Evolutionary conservation across 35 echinoderm and acorn worm species (phyloP).

Genomic region (Heliocidaris erythrogramma): DNA sequence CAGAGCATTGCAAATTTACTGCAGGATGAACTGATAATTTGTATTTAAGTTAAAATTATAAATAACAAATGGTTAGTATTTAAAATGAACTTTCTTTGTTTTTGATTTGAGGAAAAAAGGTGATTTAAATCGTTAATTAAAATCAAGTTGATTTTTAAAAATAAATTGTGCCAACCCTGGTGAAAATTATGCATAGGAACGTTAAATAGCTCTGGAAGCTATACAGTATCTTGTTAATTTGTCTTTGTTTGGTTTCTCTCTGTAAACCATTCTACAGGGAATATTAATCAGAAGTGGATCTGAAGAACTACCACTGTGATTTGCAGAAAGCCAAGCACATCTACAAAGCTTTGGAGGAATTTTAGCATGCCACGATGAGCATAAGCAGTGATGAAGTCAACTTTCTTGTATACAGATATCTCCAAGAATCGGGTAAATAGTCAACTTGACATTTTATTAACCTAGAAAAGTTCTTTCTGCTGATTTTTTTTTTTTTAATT

Average conservation of each 20-base stretch:
- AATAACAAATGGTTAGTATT: too few species aligned
- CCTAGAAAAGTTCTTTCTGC: too few species aligned
- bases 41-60: too few species aligned
- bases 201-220: not conserved
- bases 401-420: conserved; percentile 96
- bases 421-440: conserved; percentile 83
- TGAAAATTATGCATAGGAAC: too few species aligned
- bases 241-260: not conserved
- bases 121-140: too few species aligned
- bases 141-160: too few species aligned
- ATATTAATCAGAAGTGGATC: too few species aligned
- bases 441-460: too few species aligned
- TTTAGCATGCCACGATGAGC: conserved; percentile 72
- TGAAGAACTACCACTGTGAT: not conserved
- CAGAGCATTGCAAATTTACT: not conserved
- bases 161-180: too few species aligned
- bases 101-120: too few species aligned
- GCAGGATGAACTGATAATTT: not conserved
- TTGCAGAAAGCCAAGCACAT: not conserved
- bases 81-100: too few species aligned
- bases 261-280: not conserved
- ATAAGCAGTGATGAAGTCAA: conserved; percentile 99
- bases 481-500: not conserved
- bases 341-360: not conserved
- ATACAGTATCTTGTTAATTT: not conserved